Evolutionary conservation across 2,797 vertebrate genomes (phyloP).

Genomic region (Rhinichthys osculus): DNA sequence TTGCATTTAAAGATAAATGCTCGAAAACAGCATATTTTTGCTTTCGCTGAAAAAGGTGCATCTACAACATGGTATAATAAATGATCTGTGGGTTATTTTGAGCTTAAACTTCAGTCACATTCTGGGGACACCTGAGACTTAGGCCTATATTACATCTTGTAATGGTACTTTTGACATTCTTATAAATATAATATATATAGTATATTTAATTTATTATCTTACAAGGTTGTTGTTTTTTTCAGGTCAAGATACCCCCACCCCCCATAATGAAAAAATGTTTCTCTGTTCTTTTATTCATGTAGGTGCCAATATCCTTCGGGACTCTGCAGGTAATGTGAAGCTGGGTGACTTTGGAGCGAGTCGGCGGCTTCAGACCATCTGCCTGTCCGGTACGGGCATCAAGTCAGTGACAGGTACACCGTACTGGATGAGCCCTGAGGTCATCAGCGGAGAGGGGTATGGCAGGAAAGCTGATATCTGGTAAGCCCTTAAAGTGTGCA

Average conservation of each 20-base stretch:
- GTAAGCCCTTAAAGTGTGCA: conserved; percentile 72
- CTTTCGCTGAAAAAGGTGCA: neutral
- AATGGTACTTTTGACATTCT: neutral
- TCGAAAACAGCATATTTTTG: no score
- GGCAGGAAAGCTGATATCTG: conserved; percentile 98
- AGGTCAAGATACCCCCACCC: neutral
- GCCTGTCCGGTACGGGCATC: conserved; percentile 95
- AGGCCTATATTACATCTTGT: no score
- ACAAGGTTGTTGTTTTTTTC: neutral
- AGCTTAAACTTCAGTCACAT: no score
- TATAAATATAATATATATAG: no score
- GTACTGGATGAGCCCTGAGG: conserved; percentile 99
- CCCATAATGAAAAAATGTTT: neutral
- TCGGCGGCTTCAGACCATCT: conserved; percentile 96
- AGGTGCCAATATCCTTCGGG: conserved; percentile 97
- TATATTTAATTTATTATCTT: neutral
- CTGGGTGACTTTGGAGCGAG: conserved; percentile 98
- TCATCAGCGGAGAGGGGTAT: conserved; percentile 98
- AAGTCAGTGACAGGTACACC: conserved; percentile 97
- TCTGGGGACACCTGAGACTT: neutral
- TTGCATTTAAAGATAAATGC: no score
- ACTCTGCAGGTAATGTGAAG: conserved; percentile 96
- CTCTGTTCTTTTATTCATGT: neutral
- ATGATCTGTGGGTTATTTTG: neutral
- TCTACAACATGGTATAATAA: neutral